Evolutionary conservation across 92 coral and sea anemone species (phyloP).

Genomic region (Porites evermanni): DNA sequence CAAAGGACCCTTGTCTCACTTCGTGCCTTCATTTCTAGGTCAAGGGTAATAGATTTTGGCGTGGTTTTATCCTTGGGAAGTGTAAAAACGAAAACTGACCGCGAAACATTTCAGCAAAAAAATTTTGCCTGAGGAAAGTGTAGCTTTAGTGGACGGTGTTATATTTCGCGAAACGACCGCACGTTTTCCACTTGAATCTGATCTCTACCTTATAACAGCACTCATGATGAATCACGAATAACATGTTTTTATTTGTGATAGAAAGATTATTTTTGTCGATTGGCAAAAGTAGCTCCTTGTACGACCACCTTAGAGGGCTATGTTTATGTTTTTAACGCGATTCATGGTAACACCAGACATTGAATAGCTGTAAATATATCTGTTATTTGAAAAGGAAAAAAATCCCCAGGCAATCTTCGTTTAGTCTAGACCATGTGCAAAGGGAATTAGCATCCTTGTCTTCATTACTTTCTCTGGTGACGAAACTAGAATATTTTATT

Average conservation of each 20-base stretch:
- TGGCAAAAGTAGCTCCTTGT: neutral
- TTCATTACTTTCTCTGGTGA: too few species aligned
- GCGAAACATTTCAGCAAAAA: neutral
- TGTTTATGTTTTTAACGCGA: neutral
- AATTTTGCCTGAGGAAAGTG: slow-evolving; percentile 6
- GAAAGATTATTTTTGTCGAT: neutral
- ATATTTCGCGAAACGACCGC: neutral
- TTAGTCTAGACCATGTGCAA: too few species aligned
- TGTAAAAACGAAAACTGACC: too few species aligned
- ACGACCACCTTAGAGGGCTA: neutral
- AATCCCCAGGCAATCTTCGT: too few species aligned
- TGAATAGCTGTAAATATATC: too few species aligned
- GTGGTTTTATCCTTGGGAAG: neutral
- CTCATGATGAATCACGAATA: neutral
- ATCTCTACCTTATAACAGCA: neutral
- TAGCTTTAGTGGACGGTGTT: neutral
- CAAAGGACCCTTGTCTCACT: neutral
- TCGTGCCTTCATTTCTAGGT: slow-evolving; percentile 9
- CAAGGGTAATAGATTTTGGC: slow-evolving; percentile 2
- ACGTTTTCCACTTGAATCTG: neutral
- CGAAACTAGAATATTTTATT: too few species aligned
- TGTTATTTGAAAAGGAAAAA: too few species aligned
- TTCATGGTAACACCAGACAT: neutral
- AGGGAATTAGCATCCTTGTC: too few species aligned
- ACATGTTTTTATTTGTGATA: neutral